Evolutionary conservation across 2,888 invertebrate genomes (phyloP).

Genomic region (Drosophila mulleri): DNA sequence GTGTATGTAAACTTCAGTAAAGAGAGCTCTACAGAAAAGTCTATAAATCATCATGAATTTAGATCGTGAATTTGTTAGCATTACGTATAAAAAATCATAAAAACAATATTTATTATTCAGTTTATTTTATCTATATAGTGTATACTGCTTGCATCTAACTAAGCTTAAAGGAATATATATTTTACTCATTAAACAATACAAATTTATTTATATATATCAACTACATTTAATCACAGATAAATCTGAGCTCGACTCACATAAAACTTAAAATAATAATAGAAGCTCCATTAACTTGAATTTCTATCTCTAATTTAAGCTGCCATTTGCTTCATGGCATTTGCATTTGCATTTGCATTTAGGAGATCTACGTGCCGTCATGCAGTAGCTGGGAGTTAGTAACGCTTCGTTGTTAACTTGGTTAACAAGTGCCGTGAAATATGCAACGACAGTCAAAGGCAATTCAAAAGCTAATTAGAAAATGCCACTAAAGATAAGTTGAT

Average conservation of each 20-base stretch:
- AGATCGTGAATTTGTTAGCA: background rate
- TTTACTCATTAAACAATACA: background rate
- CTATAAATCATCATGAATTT: no score
- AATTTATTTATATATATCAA: background rate
- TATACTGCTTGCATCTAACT: background rate
- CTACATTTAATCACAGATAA: background rate
- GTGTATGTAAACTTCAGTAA: no score
- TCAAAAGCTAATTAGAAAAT: conserved; percentile 40
- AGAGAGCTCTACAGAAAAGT: no score
- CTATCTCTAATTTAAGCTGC: background rate
- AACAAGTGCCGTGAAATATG: conserved; percentile 48
- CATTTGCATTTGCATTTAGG: background rate
- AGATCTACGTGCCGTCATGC: conserved; percentile 67
- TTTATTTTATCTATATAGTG: background rate
- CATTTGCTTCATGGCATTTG: conserved; percentile 4
- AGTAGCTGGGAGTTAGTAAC: conserved; percentile 63
- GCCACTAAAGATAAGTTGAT: background rate
- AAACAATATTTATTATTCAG: no score
- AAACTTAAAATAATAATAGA: background rate
- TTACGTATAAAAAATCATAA: no score
- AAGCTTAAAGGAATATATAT: background rate
- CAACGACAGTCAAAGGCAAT: conserved; percentile 22
- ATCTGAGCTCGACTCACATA: background rate
- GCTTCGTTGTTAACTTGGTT: conserved; percentile 42
- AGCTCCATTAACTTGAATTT: background rate